Evolutionary conservation across 2,888 invertebrate species (phyloP), one percentile per base, ranked within the genome.

Genomic region (Venustoraphidia nigricollis): DNA sequence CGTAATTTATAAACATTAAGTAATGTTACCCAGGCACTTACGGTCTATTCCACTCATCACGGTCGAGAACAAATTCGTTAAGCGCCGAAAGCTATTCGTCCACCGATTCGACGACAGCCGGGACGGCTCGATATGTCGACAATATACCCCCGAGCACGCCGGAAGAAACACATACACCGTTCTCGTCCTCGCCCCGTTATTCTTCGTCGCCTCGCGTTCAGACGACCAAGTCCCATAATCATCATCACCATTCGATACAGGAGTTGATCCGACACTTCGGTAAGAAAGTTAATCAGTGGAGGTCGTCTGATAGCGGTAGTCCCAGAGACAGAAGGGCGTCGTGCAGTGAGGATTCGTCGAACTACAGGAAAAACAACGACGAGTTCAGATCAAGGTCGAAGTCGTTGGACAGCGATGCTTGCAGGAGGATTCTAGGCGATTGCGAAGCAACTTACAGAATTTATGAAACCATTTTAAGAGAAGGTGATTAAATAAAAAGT

Each of bases 401-500:
- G 61, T 87, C 87, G 44, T 69, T 88, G 55, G 66, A 67, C 5
- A 73, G 69, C 8, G 73, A 72, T 47, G 66, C 75, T 44, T 66
- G 74, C 45, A 65, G 72, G 40, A 66, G 71, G 54, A 72, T 71
- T 51, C 67, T 80, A n/a, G 75, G 77, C 51, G 88, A 89, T 61
- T 86, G 87, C 61, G 87, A 82, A 46, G 76, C 85, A 9, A 88
- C 87, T 6, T 89, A 89, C 62, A 75, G 79, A 62, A 87, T 89
- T 58, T 89, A 79, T 64, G 86, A 89, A 55, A 73, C 76, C 55
- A 89, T 89, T 59, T 70, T 89, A 14, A 72, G 71, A 66, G 81
- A 83, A 79, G 83, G 83, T 83, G 71, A 60, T 52, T 36, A 8
- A 13, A 27, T 11, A 36, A 45, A 27, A 5, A 13, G 17, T 5